Percentiles rank a stretch among this genome's conserved stretches.
Evolutionary conservation across 2,113 vertebrate species (phyloP).

Genomic region (Tor tambroides): DNA sequence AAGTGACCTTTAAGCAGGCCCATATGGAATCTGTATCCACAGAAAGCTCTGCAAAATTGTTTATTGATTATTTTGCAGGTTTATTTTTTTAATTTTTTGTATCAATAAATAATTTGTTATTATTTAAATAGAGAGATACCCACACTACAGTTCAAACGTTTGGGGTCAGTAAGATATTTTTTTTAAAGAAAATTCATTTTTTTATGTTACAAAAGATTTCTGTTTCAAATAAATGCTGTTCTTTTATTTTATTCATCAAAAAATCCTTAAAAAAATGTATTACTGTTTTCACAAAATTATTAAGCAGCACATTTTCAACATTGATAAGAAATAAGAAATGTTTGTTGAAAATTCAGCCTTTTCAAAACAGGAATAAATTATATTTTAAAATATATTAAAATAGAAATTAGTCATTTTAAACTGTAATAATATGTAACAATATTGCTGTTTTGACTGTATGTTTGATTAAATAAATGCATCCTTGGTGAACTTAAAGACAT

Average conservation of each 20-base stretch:
- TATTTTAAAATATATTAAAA: neutral
- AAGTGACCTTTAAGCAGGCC: conserved; percentile 21
- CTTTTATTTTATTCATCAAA: neutral
- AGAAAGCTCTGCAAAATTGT: neutral
- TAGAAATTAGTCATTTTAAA: neutral
- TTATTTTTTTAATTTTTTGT: neutral
- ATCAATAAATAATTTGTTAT: neutral
- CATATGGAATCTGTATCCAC: neutral
- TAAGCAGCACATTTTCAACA: neutral
- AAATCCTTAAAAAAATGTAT: neutral
- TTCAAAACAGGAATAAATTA: neutral
- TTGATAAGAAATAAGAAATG: neutral
- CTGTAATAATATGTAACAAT: neutral
- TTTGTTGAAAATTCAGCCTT: neutral
- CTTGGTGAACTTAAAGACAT: neutral
- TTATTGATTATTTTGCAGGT: neutral
- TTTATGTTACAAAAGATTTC: neutral
- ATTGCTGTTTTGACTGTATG: neutral
- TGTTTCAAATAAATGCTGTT: neutral
- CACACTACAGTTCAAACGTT: neutral
- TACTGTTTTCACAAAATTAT: neutral
- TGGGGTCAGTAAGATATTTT: neutral
- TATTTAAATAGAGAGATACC: neutral
- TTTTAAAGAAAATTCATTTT: neutral
- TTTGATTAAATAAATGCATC: neutral